Evolutionary conservation across 2,113 vertebrate species (phyloP).

Genomic region (Crotalus horridus): DNA sequence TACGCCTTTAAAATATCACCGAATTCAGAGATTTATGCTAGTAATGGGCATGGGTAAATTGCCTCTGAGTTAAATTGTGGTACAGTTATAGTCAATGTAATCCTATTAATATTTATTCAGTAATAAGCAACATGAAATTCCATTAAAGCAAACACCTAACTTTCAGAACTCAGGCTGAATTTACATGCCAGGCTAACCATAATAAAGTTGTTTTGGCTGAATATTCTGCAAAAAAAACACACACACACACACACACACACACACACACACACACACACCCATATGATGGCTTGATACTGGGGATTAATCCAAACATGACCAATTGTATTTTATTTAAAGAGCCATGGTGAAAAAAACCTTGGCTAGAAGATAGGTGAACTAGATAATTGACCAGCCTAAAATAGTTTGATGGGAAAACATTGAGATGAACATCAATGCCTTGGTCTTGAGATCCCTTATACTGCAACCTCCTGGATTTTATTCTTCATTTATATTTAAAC

Average conservation of each 20-base stretch:
- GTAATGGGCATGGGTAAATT: not conserved
- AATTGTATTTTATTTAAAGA: not conserved
- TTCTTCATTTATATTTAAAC: not conserved
- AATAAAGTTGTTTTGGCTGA: not conserved
- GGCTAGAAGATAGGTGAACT: not conserved
- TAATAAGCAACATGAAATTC: not conserved
- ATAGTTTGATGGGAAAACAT: not conserved
- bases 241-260: no score
- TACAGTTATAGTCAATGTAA: not conserved
- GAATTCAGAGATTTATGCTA: not conserved
- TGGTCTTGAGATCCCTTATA: not conserved
- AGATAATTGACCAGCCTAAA: not conserved
- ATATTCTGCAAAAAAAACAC: not conserved
- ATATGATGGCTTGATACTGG: not conserved
- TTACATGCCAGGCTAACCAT: not conserved
- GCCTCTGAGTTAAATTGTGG: not conserved
- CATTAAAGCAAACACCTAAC: not conserved
- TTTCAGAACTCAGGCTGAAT: not conserved
- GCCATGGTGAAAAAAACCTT: not conserved
- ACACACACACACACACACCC: not conserved
- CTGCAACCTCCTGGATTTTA: not conserved
- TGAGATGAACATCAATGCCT: not conserved
- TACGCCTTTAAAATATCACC: not conserved
- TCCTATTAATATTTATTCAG: not conserved
- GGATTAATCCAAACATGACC: not conserved